These are phyloP conservation scores for Tachuris rubrigastra DNA, from an alignment of 2,113 vertebrate species.

Conservation along the genomic window DNA sequence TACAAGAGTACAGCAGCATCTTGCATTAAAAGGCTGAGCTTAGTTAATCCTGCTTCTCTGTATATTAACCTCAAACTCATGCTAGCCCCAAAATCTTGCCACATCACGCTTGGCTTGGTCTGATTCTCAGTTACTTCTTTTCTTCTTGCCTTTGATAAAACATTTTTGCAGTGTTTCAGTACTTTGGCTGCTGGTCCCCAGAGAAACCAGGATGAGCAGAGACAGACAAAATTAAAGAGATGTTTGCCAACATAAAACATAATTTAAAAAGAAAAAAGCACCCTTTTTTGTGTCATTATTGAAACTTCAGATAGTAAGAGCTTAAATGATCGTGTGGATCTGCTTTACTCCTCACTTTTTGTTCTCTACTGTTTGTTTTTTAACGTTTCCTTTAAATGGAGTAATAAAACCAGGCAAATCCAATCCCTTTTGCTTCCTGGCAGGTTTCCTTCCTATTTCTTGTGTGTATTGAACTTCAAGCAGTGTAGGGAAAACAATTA, in stretches of 20 bases:
- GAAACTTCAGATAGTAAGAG: neutral
- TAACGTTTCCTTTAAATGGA: slow-evolving; percentile 11
- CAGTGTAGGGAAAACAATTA: neutral
- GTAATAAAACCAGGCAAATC: neutral
- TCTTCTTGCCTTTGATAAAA: slow-evolving; percentile 37
- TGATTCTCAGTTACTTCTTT: slow-evolving; percentile 11
- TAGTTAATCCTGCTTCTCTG: neutral
- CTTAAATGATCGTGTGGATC: neutral
- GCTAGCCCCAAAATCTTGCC: neutral
- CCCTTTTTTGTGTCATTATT: neutral
- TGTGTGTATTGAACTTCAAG: neutral
- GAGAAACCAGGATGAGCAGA: slow-evolving; percentile 14
- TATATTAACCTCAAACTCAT: neutral
- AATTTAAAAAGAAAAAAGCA: slow-evolving; percentile 19
- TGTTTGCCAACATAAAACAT: slow-evolving; percentile 12
- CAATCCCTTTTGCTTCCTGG: neutral
- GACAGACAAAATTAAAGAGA: slow-evolving; percentile 46
- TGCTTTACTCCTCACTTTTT: neutral
- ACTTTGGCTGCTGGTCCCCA: neutral
- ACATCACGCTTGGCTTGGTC: neutral
- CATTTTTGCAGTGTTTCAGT: neutral
- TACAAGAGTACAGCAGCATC: neutral
- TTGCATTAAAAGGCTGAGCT: neutral
- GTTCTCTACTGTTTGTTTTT: slow-evolving; percentile 12
- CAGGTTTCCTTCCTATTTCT: neutral